Evolutionary conservation across 1,140 invertebrate species (phyloP).

Genomic region (Drosophila quadrilineata): DNA sequence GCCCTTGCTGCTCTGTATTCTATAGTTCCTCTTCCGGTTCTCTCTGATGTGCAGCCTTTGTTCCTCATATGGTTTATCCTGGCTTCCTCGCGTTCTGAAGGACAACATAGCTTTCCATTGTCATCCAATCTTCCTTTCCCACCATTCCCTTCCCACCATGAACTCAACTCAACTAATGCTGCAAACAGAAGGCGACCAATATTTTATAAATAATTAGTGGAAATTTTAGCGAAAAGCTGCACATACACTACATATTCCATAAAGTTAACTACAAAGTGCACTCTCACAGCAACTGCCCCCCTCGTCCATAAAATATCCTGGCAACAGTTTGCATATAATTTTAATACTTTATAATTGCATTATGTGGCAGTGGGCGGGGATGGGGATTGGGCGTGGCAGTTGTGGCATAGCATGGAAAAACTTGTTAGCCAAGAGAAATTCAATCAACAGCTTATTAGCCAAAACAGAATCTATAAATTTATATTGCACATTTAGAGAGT

Average conservation of each 20-base stretch:
- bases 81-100: no score
- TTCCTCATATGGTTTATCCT: no score
- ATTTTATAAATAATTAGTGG: conserved; percentile 74
- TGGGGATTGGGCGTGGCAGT: background rate
- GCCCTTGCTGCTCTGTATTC: no score
- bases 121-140: background rate
- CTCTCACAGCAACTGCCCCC: no score
- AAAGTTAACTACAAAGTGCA: background rate
- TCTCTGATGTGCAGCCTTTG: no score
- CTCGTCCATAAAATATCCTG: no score
- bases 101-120: background rate
- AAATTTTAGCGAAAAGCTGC: conserved; percentile 46
- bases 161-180: conserved; percentile 45
- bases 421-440: conserved; percentile 46
- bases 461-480: no score
- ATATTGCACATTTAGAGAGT: no score
- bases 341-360: conserved; percentile 77
- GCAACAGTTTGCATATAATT: conserved; percentile 56
- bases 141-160: background rate
- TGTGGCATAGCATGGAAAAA: background rate
- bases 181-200: conserved; percentile 60
- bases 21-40: no score
- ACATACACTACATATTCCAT: no score
- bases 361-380: conserved; percentile 18
- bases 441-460: conserved; percentile 72